Evolutionary conservation across 1,140 invertebrate genomes (phyloP), one percentile per base, ranked within the genome.

Genomic region (Saccostrea echinata): DNA sequence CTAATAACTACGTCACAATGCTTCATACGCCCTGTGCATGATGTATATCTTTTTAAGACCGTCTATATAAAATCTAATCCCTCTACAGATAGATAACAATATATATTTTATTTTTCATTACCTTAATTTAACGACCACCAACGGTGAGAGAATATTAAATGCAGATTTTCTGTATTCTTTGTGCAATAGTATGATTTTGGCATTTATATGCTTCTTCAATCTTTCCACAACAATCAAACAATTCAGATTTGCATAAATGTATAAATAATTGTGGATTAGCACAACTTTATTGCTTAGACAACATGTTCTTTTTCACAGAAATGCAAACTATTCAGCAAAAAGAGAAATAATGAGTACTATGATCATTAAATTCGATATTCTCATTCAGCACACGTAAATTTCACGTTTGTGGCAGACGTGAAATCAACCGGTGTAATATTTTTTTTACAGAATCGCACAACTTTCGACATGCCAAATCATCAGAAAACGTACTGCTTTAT

Each of bases 31-130:
- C 33, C 68, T 33, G 68, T 64, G 21, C 27, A 76, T 76, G 68
- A 76, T 76, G 27, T 76, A 76, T 76, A 30, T 76, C 68, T 76
- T 76, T 76, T 76, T 76, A 76, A 76, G 68, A 76, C 68, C 68
- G 12, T 76, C 16, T 30, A 27, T 76, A 76, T 76, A 27, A 76
- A 76, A 76, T 30, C 33, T 76, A 33, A 76, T 76, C 68, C 30
- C 12, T 68, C n/a, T 21, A 68, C 64, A 68, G 64, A 24, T 68
- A 68, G 64, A 68, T 68, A 24, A 68, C 64, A 68, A 68, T 24
- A 68, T 68, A 68, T 68, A 76, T 30, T 76, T 76, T 27, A 30
- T 30, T 76, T 18, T 76, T 76, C 68, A 76, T 76, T 76, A 76
- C 68, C 68, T 30, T 30, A 76, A 30, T 30, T 76, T 76, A 30